Evolutionary conservation across 2,113 vertebrate genomes (phyloP), one percentile per base, ranked within the genome.

Genomic region (Oriolus oriolus): DNA sequence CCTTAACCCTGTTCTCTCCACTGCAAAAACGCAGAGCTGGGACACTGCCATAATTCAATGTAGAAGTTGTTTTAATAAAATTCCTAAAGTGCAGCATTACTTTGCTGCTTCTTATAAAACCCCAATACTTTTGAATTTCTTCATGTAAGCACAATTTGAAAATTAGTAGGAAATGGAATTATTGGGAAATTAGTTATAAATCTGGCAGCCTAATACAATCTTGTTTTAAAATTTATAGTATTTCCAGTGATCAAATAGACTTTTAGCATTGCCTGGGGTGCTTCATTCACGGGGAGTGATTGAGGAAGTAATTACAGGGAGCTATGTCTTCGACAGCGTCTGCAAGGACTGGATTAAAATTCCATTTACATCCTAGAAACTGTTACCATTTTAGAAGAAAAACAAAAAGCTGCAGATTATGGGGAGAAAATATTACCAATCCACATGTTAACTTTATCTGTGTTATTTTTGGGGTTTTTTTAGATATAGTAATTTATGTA

Each of bases 261-360:
- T 95, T 98, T 97, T 96, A 98, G 71, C 90, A 83, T 96, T 97
- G 96, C 97, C 96, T 93, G 84, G 88, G 96, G 96, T 96, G 89
- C 87, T 97, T 97, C 76, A 92, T 95, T 98, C 82, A 61, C 95
- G 90, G 87, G 20, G 24, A 97, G 94, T 97, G 97, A 98, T 93
- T 97, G 97, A 97, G 93, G 94, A 97, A 97, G 95, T 97, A 97
- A 98, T 98, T 97, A 96, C 81, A 96, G 89, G 71, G 60, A 92
- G 84, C 84, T 92, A 64, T 90, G 76, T 94, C 90, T 96, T 89
- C 87, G 81, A 94, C 81, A 91, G 79, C 82, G 56, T 93, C 93
- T 97, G 93, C 95, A 97, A 98, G 96, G 87, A 93, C 54, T 31
- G 82, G 85, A 97, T 97, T 97, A 95, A 96, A 97, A 97, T 97